Base-by-base conservation (phyloP, 2,888 invertebrate genomes). In the Agrypnus murinus region DNA sequence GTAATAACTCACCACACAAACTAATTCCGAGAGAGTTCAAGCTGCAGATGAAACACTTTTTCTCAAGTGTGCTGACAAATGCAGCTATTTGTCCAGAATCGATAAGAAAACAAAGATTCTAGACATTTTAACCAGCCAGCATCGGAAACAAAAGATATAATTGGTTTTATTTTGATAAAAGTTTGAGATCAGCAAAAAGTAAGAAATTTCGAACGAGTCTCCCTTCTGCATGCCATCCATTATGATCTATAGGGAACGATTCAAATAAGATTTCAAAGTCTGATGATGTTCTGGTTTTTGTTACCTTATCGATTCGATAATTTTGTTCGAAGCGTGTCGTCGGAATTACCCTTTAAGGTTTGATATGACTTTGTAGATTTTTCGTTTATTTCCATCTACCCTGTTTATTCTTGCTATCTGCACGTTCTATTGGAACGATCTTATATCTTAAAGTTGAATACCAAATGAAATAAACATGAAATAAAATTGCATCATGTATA, bases 21-120 rank as follows among this genome's bases (percentile, higher is more conserved):
- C 40, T 40, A 19, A 19, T 58, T 36, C 40, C 25, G 10, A 10
- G 12, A 17, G 58, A 40, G 15, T 31, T 34, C 34, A 4, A 17
- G 58, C n/a, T n/a, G n/a, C 58, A 25, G 40, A 58, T 58, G 58
- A 58, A 58, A 58, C 58, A 58, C 38, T 58, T 58, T 40, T 40
- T 58, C 19, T 38, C 58, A 12, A 25, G 19, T 58, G 38, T 40
- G 36, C 38, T 40, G 58, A 58, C 58, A 58, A 58, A 58, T 58
- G 12, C 17, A 19, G 58, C 58, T 40, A 58, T 58, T 58, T 40
- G 38, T 38, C 38, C 14, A 32, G 2, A 25, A 32, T 25, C 40
- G 58, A 58, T 40, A 19, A 40, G 25, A 58, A 58, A 58, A 58
- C 19, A 19, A 12, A 17, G 40, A 17, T 40, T 38, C 7, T 7